Conservation (phyloP, 2,113 vertebrate species). For the Carettochelys insculpta region DNA sequence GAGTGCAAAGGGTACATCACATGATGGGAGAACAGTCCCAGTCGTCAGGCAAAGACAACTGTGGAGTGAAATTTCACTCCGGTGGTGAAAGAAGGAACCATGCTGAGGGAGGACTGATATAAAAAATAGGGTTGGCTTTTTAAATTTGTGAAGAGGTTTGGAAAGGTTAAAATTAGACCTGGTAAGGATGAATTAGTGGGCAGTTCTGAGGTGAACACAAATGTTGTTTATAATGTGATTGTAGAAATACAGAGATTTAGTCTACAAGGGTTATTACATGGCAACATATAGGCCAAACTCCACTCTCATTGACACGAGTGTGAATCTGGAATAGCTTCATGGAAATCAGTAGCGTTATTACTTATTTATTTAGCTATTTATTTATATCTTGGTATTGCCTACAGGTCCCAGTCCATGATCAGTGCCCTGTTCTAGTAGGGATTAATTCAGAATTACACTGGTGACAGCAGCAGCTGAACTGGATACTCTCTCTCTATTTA, state of each 20-base stretch:
- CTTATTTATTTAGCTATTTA: not conserved
- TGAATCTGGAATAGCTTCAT: not conserved
- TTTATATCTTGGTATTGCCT: not conserved
- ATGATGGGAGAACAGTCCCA: not conserved
- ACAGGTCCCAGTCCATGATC: not conserved
- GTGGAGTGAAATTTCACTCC: not conserved
- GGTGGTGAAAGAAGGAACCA: not conserved
- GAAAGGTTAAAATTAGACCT: not conserved
- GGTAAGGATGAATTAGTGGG: not conserved
- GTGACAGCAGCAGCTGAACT: not conserved
- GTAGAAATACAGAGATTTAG: not conserved
- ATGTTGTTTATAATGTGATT: not conserved
- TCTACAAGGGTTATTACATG: not conserved
- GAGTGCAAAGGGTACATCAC: not conserved
- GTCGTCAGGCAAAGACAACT: not conserved
- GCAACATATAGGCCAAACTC: rapidly evolving
- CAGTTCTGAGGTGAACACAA: not conserved
- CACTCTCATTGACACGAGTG: not conserved
- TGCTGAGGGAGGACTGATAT: not conserved
- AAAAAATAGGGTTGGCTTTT: not conserved
- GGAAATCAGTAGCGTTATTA: not conserved
- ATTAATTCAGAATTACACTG: not conserved
- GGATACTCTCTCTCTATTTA: not conserved
- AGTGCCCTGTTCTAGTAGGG: not conserved
- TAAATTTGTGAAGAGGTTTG: not conserved